Evolutionary conservation across 2,888 invertebrate species (phyloP), one percentile per base, ranked within the genome.

Genomic region (Mythimna lalbum): DNA sequence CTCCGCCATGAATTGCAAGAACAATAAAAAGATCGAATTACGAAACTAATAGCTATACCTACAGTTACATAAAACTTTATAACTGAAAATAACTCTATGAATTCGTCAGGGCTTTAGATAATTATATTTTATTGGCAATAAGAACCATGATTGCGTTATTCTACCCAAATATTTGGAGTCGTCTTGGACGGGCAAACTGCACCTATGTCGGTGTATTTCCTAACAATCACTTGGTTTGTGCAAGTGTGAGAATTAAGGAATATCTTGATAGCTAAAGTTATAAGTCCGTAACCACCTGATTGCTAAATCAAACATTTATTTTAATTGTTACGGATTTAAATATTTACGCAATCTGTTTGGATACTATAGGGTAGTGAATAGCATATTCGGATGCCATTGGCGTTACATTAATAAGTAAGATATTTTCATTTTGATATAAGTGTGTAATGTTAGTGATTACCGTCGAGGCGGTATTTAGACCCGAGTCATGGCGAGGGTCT

Each of bases 41-140:
- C 47, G 19, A 50, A 56, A 61, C 36, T 10, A 49, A 70, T 72
- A 31, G 52, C 50, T 33, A 65, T 68, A 31, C 39, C 49, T 43
- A 65, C 63, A 73, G 27, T 47, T 4, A 65, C 59, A 84, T 85
- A 70, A 78, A 80, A 70, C 52, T 75, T 84, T 70, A 84, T 80
- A 62, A 27, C 63, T 73, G 33, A 70, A 67, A 76, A 68, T 17
- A 52, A 71, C 14, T 57, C 55, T 31, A 57, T 19, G 21, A 71
- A 86, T 86, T 81, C 73, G 82, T 69, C 77, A 81, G 74, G 76
- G 60, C 50, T 73, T 50, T 66, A 61, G 65, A 69, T 19, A 50
- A 63, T 63, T 27, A 76, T 66, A 72, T 83, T 77, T 79, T 85
- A 85, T 76, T 72, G 69, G 64, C 73, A 77, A 70, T 73, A 80